These are phyloP conservation scores for Caenorhabditis auriculariae DNA, from an alignment of 2,888 invertebrate genomes.

Conservation along the genomic window DNA sequence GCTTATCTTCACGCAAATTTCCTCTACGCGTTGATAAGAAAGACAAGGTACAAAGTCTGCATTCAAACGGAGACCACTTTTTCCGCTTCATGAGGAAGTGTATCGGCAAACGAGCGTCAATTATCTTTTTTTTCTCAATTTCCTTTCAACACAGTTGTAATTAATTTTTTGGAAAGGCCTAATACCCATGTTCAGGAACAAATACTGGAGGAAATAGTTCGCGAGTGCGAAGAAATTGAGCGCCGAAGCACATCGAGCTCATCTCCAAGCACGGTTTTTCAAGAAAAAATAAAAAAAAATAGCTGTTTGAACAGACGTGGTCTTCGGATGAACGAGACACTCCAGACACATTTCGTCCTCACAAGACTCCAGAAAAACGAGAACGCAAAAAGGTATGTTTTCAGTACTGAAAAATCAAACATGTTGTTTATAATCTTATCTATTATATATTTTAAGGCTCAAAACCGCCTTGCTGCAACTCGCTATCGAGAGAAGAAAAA, in stretches of 20 bases:
- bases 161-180: not conserved
- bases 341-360: slow-evolving; percentile 9
- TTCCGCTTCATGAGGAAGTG: not conserved
- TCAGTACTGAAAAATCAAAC: no score
- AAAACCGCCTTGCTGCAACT: slow-evolving; percentile 40
- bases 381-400: slow-evolving; percentile 27
- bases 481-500: slow-evolving; percentile 41
- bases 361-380: slow-evolving; percentile 29
- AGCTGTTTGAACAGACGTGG: slow-evolving; percentile 17
- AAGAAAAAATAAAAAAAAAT: no score
- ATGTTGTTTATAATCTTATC: not conserved
- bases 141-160: not conserved
- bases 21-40: no score
- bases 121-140: not conserved
- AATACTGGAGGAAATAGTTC: slow-evolving; percentile 57
- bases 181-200: slow-evolving; percentile 35
- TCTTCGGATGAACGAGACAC: slow-evolving; percentile 28
- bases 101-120: not conserved
- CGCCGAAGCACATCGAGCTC: slow-evolving; percentile 31
- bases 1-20: no score
- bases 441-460: slow-evolving; percentile 14
- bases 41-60: no score
- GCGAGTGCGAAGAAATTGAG: slow-evolving; percentile 60
- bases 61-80: no score
- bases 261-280: slow-evolving; percentile 15